Evolutionary conservation across 2,797 vertebrate genomes (phyloP).

Genomic region (Lerista edwardsae): DNA sequence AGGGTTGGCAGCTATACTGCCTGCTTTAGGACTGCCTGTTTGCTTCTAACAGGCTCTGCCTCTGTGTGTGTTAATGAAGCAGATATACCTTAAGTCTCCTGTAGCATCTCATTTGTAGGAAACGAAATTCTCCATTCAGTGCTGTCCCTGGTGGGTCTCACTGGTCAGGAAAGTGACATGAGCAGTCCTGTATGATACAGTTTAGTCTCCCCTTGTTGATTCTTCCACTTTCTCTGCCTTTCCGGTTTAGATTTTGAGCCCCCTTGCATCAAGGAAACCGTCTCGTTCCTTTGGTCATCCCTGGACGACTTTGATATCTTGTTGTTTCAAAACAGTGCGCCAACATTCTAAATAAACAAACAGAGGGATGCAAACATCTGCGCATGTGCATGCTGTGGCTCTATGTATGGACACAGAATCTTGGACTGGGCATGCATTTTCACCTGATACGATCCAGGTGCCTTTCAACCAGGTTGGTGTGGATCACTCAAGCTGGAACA

Average conservation of each 20-base stretch:
- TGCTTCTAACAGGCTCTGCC: background rate
- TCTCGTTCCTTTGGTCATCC: no score
- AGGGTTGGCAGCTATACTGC: background rate
- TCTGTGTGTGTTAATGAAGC: background rate
- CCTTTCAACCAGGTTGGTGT: background rate
- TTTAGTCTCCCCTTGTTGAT: no score
- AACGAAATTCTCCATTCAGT: background rate
- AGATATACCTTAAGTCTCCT: background rate
- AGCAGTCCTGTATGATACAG: no score
- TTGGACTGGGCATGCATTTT: background rate
- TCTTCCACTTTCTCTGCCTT: no score
- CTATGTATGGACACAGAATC: fast-evolving
- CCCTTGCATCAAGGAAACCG: no score
- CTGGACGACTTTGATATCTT: no score
- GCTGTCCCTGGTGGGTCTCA: background rate
- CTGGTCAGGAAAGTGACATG: background rate
- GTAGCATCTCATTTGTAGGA: background rate
- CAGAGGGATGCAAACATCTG: fast-evolving
- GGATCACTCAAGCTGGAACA: background rate
- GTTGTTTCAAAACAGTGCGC: no score
- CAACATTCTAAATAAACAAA: fast-evolving
- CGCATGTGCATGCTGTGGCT: background rate
- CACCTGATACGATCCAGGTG: fast-evolving
- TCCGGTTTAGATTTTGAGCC: no score
- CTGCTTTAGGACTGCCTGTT: background rate